A percentile compares a stretch with the other conserved stretches of the same genome.
Conservation (phyloP, 2,797 vertebrate species). For the Oceanodroma leucorhoa region DNA sequence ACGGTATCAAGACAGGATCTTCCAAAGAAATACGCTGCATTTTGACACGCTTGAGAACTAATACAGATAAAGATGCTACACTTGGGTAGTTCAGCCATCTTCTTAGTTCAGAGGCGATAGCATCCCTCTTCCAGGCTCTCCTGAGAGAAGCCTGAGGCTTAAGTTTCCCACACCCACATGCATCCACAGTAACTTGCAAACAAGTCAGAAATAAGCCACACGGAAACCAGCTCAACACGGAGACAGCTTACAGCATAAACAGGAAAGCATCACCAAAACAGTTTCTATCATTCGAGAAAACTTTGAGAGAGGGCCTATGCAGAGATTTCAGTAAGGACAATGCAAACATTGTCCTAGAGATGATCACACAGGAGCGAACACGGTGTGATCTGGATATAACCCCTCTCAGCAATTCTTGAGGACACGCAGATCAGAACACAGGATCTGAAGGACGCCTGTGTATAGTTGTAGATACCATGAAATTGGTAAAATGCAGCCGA, state of each 20-base stretch:
- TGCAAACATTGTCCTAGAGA: not conserved
- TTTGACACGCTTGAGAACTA: not conserved
- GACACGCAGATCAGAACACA: rapidly evolving
- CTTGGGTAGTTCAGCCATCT: not conserved
- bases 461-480: rapidly evolving
- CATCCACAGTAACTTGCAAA: not conserved
- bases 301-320: not conserved
- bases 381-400: rapidly evolving
- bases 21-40: not conserved
- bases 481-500: not conserved
- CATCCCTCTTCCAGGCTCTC: not conserved
- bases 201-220: not conserved
- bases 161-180: not conserved
- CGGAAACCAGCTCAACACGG: not conserved
- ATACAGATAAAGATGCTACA: not conserved
- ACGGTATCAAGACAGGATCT: not conserved
- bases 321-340: not conserved
- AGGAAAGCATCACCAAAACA: not conserved
- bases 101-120: rapidly evolving
- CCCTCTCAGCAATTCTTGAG: not conserved
- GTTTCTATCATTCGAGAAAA: not conserved
- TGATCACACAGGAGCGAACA: not conserved
- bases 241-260: not conserved
- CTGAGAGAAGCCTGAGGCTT: not conserved
- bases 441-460: not conserved